Evolutionary conservation across 92 coral and sea anemone species (phyloP).

Genomic region (Muricea muricata): DNA sequence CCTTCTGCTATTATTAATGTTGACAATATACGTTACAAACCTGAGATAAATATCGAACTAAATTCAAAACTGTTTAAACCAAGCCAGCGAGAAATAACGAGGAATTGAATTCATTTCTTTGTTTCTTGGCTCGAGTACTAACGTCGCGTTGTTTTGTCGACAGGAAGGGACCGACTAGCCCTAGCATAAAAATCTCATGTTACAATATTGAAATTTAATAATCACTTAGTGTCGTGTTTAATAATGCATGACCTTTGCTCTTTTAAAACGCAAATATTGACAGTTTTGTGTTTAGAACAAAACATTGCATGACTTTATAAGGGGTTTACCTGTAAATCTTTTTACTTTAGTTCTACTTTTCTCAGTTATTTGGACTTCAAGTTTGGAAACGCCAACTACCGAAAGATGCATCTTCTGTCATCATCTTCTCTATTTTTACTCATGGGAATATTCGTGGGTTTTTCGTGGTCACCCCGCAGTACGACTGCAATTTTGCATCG

Average conservation of each 20-base stretch:
- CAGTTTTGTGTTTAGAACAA: neutral
- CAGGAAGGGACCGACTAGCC: neutral
- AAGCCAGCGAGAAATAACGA: neutral
- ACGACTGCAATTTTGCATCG: too few relatives aligned
- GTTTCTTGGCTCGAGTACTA: neutral
- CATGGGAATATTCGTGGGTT: too few relatives aligned
- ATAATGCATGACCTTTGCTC: constrained; percentile 2
- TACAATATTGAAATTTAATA: constrained; percentile 1
- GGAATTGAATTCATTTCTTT: neutral
- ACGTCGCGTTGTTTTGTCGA: neutral
- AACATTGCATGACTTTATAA: too few relatives aligned
- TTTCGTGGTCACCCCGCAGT: too few relatives aligned
- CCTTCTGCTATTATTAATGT: too few relatives aligned
- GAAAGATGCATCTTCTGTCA: too few relatives aligned
- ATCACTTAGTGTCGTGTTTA: neutral
- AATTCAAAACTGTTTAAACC: neutral
- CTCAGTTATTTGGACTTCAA: too few relatives aligned
- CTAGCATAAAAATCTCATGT: neutral
- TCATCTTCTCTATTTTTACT: too few relatives aligned
- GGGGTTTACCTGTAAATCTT: too few relatives aligned
- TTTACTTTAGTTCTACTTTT: too few relatives aligned
- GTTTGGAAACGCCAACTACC: too few relatives aligned
- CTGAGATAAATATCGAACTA: neutral
- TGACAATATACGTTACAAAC: neutral
- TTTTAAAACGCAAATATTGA: neutral